Conservation (phyloP, 2,113 vertebrate genomes). For the Pseudopipra pipra region DNA sequence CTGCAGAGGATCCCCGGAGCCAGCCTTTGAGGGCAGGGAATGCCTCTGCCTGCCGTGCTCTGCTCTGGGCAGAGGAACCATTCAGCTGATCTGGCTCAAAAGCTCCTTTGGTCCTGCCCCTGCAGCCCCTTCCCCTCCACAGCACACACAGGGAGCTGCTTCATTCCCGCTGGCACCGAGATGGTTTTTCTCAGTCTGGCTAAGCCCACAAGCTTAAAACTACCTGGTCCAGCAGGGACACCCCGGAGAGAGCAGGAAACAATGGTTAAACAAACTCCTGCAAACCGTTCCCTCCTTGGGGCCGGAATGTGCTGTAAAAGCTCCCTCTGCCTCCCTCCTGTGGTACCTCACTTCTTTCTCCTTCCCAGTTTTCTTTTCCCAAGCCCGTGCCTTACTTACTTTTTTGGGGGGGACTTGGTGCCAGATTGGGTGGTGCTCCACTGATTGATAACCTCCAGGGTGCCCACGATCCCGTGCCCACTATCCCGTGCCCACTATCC, state of each 20-base stretch:
- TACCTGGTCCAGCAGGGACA: background rate
- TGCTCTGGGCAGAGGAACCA: background rate
- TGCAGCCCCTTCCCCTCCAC: background rate
- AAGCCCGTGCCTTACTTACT: background rate
- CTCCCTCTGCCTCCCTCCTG: slow-evolving; percentile 45
- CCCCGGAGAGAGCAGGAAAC: accelerated
- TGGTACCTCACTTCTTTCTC: background rate
- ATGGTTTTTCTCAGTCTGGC: background rate
- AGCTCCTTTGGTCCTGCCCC: background rate
- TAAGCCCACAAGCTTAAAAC: background rate
- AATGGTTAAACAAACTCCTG: background rate
- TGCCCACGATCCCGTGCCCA: background rate
- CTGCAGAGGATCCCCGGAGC: background rate
- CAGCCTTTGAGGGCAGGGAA: accelerated
- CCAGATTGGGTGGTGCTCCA: background rate
- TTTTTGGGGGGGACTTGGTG: background rate
- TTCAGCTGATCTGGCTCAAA: accelerated
- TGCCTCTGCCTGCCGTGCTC: background rate
- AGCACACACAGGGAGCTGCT: accelerated
- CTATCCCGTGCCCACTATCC: background rate
- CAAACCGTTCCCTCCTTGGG: accelerated
- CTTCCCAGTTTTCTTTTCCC: background rate
- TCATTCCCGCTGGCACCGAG: accelerated
- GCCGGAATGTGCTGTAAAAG: background rate
- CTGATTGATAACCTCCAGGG: background rate